Evolutionary conservation across 2,113 vertebrate genomes (phyloP), one percentile per base, ranked within the genome.

Genomic region (Bambusicola thoracicus): DNA sequence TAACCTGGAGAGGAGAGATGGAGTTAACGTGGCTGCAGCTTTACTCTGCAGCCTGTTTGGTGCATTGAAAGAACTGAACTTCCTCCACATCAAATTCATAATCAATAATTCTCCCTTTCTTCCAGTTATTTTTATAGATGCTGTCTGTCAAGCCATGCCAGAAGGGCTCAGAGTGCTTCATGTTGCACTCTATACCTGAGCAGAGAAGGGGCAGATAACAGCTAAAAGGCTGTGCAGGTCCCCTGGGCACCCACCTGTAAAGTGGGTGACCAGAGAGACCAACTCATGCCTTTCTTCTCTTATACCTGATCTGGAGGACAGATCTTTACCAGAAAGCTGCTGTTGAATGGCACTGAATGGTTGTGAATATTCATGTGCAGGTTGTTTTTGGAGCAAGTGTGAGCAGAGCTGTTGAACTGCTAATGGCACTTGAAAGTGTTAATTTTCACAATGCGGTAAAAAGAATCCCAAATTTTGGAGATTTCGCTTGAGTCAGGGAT

Each of bases 351-450:
- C 21, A 10, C 25, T 73, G 49, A n/a, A 30, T 77, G 75, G 49
- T 78, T 81, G 70, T 87, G 91, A 95, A 94, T 96, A 93, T 96
- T 94, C 84, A 92, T 56, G 72, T 36, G n/a, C 4, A 11, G 24
- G 68, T 89, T 82, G 59, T 32, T 89, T 74, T 62, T 85, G 63
- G 72, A 91, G 75, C 40, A 36, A 92, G 75, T 0, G 6, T 74
- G n/a, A 91, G 56, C 46, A 25, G 56, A 69, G 74, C 89, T 86
- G 51, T 44, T 58, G 21, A 55, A 34, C 73, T 72, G 80, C 69
- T 87, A 85, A 88, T 83, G 81, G 93, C 91, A 72, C 51, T n/a
- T n/a, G 68, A 72, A 92, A 94, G 95, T 95, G 96, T 83, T 81
- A 67, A 95, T 95, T 96, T 93, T 96, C 65, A 40, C 94, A 65